These are phyloP conservation scores for Calidris pygmaea DNA, from an alignment of 2,113 vertebrate species.

Conservation along the genomic window DNA sequence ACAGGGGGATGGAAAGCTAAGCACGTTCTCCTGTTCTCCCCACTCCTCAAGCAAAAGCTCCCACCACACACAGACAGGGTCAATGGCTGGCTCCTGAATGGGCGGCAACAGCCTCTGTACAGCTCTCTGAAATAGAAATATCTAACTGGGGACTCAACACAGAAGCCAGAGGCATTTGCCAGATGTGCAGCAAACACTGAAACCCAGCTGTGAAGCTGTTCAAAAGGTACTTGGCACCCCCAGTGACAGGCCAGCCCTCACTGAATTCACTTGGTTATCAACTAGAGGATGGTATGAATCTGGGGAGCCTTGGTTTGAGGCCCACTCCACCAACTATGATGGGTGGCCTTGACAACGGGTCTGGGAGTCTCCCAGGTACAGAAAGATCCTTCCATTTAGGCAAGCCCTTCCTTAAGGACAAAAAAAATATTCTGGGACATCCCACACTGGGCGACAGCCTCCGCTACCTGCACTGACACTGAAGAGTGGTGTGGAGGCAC, in stretches of 20 bases:
- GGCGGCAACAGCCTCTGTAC: background rate
- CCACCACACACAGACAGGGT: background rate
- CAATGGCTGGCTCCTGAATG: background rate
- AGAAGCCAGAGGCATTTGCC: background rate
- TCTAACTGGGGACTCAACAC: background rate
- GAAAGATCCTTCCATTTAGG: background rate
- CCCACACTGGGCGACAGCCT: background rate
- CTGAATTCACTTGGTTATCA: background rate
- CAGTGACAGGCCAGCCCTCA: background rate
- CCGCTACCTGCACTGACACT: background rate
- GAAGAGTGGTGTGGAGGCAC: background rate
- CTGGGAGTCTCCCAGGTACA: background rate
- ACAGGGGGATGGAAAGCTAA: background rate
- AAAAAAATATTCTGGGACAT: background rate
- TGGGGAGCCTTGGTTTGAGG: background rate
- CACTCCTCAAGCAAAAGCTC: background rate
- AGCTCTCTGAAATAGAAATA: background rate
- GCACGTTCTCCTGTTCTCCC: background rate
- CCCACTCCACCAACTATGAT: rapidly evolving
- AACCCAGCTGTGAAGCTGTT: background rate
- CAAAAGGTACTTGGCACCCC: background rate
- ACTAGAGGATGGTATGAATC: background rate
- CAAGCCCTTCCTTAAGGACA: background rate
- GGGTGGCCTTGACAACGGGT: background rate
- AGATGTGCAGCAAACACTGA: background rate